A percentile compares a stretch with the other conserved stretches of the same genome.
Conservation (phyloP, 1,140 invertebrate genomes). For the Acromyrmex echinatior region DNA sequence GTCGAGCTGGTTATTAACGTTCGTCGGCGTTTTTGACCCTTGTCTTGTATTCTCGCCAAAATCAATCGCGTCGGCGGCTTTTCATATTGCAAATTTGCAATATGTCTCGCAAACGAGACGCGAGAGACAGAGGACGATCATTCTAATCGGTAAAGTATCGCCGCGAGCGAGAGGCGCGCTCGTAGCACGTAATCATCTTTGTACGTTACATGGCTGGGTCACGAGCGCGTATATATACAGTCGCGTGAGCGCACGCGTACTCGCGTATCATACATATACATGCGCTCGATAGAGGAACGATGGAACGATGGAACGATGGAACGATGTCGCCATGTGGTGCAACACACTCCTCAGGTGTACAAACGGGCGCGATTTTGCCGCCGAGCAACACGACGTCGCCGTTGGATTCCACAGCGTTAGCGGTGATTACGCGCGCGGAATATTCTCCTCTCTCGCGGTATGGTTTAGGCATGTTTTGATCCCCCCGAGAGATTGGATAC, state of each 20-base stretch:
- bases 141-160: constrained; percentile 3
- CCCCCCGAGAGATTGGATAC: neutral
- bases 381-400: constrained; percentile 16
- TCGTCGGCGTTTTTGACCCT: neutral
- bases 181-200: constrained; percentile 55
- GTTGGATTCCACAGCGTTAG: constrained; percentile 29
- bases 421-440: constrained; percentile 38
- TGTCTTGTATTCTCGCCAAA: constrained; percentile 14
- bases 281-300: constrained; percentile 25
- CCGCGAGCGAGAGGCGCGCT: constrained; percentile 19
- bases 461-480: constrained; percentile 31
- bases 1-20: neutral
- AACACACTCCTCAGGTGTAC: constrained; percentile 73
- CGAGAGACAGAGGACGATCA: neutral
- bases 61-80: neutral
- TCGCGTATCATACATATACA: constrained; percentile 9
- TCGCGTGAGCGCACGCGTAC: constrained; percentile 27
- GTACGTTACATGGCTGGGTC: constrained; percentile 54
- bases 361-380: constrained; percentile 34
- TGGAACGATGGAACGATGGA: constrained; percentile 67
- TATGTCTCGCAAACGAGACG: neutral
- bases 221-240: constrained; percentile 41
- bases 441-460: neutral
- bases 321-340: constrained; percentile 77
- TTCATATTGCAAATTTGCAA: neutral